Conservation (phyloP, 2,797 vertebrate genomes). For the Taeniopygia guttata region DNA sequence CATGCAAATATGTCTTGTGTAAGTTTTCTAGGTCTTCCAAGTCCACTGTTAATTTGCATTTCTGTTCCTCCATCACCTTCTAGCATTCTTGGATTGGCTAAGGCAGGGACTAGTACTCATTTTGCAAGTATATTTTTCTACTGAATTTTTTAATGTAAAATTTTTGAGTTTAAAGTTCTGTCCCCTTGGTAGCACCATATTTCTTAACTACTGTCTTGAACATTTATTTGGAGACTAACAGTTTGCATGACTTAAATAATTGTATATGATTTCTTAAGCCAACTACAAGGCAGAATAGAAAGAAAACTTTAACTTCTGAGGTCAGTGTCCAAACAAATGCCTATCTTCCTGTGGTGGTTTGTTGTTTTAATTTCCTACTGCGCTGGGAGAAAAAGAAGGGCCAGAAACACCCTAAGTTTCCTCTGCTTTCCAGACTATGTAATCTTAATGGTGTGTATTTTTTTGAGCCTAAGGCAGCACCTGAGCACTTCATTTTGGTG, state of each 20-base stretch:
- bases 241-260: background rate
- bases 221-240: background rate
- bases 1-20: background rate
- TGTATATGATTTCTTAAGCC: background rate
- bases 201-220: background rate
- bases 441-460: accelerated
- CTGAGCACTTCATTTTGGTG: background rate
- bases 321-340: background rate
- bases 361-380: background rate
- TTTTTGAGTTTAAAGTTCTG: background rate
- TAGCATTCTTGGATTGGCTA: background rate
- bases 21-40: background rate
- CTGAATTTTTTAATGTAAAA: background rate
- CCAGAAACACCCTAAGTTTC: background rate
- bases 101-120: background rate
- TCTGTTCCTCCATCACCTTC: background rate
- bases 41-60: background rate
- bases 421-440: background rate
- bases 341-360: background rate
- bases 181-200: background rate
- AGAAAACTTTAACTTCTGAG: background rate
- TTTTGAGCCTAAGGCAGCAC: background rate
- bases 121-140: background rate
- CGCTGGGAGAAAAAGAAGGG: background rate
- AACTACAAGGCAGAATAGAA: background rate